Base-by-base conservation (phyloP, 2,888 invertebrate genomes). In the Calliopum simillimum region DNA sequence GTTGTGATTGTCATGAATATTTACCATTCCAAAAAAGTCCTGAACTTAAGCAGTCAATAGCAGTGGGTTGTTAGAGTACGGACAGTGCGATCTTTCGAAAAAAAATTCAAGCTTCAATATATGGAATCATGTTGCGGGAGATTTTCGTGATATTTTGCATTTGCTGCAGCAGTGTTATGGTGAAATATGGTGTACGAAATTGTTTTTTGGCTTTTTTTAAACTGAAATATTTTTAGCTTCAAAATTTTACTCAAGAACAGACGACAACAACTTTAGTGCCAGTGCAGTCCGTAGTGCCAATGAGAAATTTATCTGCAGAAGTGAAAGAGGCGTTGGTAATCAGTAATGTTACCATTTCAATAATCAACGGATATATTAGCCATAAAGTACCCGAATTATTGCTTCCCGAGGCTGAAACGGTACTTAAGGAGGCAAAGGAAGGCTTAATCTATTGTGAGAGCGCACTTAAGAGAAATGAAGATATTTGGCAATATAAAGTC, bases 401-500 rank as follows among this genome's bases (percentile, higher is more conserved):
- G 14, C 68, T 14, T 4, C 8, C 63, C 6, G 73, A 76, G 43
- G 76, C 67, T 21, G 62, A 68, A 8, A 19, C 56, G 33, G 66
- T 77, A 55, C 68, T 74, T 23, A 43, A 55, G 11, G 69, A 74
- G 3, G 59, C 71, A 1, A 65, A 58, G 21, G 47, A 67, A 2
- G 71, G 69, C 19, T 23, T 76, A 0, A 41, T 43, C 3, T 61
- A n/a, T 49, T 77, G 77, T 61, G 74, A 73, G 14, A 66, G 59
- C 16, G 21, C 68, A 13, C 64, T 68, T 4, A 21, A 69, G 8
- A 56, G 66, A 23, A 44, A 59, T 8, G 68, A 46, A 2, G 56
- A 71, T 46, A 58, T 77, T 65, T 73, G 71, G 72, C 67, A 74
- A 46, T 76, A 76, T 53, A 74, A 72, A 61, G 16, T 25, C 33